Conservation (phyloP, 2,797 vertebrate genomes). For the Leptatherina wallacei region DNA sequence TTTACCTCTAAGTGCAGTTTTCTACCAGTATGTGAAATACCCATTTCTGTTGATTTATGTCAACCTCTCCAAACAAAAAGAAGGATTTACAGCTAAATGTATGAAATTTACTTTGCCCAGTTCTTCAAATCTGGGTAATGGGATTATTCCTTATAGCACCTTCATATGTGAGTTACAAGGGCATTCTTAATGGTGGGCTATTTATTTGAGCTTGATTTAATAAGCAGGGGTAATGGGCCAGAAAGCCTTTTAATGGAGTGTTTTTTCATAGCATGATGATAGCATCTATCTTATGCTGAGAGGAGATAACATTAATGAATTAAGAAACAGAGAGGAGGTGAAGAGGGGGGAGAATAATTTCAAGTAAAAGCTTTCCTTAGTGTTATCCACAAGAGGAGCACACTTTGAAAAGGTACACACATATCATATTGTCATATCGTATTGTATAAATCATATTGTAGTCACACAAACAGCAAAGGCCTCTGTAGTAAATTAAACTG, state of each 20-base stretch:
- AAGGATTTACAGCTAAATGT: constrained; percentile 26
- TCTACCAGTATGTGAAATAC: constrained; percentile 8
- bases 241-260: constrained; percentile 37
- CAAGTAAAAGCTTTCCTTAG: constrained; percentile 19
- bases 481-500: constrained; percentile 20
- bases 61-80: neutral
- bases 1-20: constrained; percentile 15
- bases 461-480: constrained; percentile 11
- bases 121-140: constrained; percentile 5
- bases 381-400: constrained; percentile 5
- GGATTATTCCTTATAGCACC: constrained; percentile 21
- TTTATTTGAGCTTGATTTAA: constrained; percentile 61
- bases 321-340: constrained; percentile 37
- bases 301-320: constrained; percentile 55
- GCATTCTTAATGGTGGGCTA: constrained; percentile 25
- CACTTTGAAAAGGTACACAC: constrained; percentile 6
- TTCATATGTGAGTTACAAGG: constrained; percentile 34
- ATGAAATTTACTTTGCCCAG: neutral
- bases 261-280: constrained; percentile 20
- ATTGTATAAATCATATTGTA: constrained; percentile 4
- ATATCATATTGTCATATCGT: no score
- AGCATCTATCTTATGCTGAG: constrained; percentile 27
- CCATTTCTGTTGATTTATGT: neutral
- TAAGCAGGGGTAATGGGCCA: constrained; percentile 46
- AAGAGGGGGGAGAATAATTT: constrained; percentile 38